Evolutionary conservation across 2,888 invertebrate genomes (phyloP).

Genomic region (Tyria jacobaeae): DNA sequence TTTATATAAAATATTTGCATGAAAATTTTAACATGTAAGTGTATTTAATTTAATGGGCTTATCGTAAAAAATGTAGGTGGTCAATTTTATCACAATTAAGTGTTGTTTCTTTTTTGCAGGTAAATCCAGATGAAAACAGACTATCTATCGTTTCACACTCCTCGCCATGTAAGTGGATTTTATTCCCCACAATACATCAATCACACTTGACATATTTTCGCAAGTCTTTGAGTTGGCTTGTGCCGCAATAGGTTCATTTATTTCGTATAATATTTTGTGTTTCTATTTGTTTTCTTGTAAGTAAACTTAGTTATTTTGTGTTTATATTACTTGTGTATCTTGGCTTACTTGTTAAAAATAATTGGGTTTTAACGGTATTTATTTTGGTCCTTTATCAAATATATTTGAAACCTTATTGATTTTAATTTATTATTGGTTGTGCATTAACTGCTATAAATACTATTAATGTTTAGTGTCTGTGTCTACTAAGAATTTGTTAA

Average conservation of each 20-base stretch:
- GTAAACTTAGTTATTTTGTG: constrained; percentile 14
- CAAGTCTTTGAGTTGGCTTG: constrained; percentile 45
- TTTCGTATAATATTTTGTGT: constrained; percentile 33
- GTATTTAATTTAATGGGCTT: too few species aligned
- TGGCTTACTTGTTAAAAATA: constrained; percentile 5
- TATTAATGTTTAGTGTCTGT: neutral
- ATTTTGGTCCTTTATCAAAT: neutral
- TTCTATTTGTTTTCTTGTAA: constrained; percentile 15
- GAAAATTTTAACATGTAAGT: too few species aligned
- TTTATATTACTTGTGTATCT: constrained; percentile 16
- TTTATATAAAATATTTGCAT: too few species aligned
- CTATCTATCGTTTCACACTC: constrained; percentile 78
- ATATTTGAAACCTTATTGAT: neutral
- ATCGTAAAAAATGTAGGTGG: too few species aligned
- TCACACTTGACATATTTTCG: constrained; percentile 61
- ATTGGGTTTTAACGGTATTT: neutral
- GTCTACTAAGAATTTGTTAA: neutral
- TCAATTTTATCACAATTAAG: neutral
- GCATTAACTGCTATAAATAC: neutral
- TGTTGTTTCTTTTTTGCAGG: constrained; percentile 67
- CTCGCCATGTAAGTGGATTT: constrained; percentile 77
- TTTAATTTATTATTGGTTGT: neutral
- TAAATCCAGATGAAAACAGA: constrained; percentile 80
- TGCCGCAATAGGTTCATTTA: constrained; percentile 47
- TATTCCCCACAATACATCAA: constrained; percentile 59